Conservation (phyloP, 2,888 invertebrate genomes). For the Oligia latruncula region DNA sequence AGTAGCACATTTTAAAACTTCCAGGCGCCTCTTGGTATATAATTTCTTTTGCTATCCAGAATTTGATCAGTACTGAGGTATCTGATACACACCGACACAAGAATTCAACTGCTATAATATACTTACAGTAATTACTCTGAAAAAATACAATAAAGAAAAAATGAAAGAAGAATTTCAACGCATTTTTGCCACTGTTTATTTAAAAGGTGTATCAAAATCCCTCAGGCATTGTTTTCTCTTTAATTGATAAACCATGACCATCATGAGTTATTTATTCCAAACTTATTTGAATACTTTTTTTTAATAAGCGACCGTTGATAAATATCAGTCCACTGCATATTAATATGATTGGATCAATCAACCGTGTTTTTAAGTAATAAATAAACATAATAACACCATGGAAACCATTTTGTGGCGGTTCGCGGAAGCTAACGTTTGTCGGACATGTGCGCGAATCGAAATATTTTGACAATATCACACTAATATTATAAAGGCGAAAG, state of each 20-base stretch:
- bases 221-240: constrained; percentile 21
- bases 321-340: constrained; percentile 40
- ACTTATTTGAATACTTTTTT: constrained; percentile 32
- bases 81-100: neutral
- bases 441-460: neutral
- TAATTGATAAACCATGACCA: constrained; percentile 29
- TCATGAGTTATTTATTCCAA: constrained; percentile 24
- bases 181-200: constrained; percentile 14
- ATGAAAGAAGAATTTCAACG: constrained; percentile 15
- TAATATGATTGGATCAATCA: constrained; percentile 47
- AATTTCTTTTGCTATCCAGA: neutral
- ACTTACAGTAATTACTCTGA: constrained; percentile 8
- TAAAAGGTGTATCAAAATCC: constrained; percentile 35
- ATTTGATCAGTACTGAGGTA: constrained; percentile 20
- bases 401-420: constrained; percentile 4
- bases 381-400: constrained; percentile 50
- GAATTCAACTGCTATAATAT: constrained; percentile 1
- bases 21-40: neutral
- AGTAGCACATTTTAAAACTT: neutral
- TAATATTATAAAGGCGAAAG: too few species aligned
- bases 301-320: constrained; percentile 34
- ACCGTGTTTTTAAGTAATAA: constrained; percentile 42
- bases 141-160: constrained; percentile 17
- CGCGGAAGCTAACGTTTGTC: neutral
- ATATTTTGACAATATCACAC: neutral